phyloP scores from a whole-genome alignment of 2,113 vertebrate genomes.

The Chroicocephalus ridibundus region DNA sequence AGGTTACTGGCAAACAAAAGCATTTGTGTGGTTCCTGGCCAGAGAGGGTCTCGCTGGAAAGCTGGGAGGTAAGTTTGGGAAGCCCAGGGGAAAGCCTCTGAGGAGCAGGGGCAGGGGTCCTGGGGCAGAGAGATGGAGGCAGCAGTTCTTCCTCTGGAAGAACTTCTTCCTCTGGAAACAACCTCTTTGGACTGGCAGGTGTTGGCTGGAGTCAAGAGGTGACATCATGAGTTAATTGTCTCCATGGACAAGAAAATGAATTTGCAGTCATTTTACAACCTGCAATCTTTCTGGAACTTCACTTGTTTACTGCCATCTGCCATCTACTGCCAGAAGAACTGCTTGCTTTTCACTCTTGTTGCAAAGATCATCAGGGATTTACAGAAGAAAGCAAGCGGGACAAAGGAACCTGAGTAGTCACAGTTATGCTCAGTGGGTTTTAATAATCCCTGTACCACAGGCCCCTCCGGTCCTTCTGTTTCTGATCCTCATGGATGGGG shows the following conservation, averaged over 20 bases:
- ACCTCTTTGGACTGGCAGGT: background rate
- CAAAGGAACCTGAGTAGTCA: background rate
- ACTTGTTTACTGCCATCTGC: background rate
- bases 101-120: background rate
- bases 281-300: background rate
- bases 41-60: background rate
- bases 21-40: background rate
- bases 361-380: background rate
- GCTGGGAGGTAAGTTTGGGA: background rate
- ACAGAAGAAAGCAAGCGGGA: background rate
- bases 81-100: background rate
- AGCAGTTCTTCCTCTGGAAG: background rate
- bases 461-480: background rate
- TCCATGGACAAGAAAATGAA: background rate
- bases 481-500: background rate
- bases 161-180: background rate
- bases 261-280: background rate
- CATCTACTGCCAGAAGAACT: background rate
- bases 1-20: background rate
- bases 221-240: background rate
- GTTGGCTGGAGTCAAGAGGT: background rate
- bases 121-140: background rate
- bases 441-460: background rate
- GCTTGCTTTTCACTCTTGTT: background rate
- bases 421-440: background rate